phyloP scores from a whole-genome alignment of 2,888 invertebrate genomes.

The Schrankia costaestrigalis region DNA sequence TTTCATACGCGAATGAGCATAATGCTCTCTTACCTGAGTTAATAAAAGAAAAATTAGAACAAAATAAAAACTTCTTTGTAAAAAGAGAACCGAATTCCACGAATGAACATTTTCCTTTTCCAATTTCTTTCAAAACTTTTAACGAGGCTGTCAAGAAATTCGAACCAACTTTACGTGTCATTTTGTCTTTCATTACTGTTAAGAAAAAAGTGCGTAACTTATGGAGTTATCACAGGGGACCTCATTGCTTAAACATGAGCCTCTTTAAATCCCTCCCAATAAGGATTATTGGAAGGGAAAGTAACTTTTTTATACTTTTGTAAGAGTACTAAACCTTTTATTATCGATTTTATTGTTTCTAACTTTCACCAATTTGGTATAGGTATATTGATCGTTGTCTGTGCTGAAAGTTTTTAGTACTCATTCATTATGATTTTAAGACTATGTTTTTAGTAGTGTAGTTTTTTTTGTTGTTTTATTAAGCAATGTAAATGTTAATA shows the following conservation, averaged over 20 bases:
- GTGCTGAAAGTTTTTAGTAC: no score
- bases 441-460: no score
- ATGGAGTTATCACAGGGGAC: slow-evolving; percentile 10
- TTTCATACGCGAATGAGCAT: no score
- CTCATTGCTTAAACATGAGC: slow-evolving; percentile 18
- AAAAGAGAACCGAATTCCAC: slow-evolving; percentile 3
- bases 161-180: slow-evolving; percentile 6
- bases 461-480: no score
- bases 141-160: slow-evolving; percentile 14
- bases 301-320: slow-evolving; percentile 8
- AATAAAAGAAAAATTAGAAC: no score
- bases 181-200: slow-evolving; percentile 20
- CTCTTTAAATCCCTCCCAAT: slow-evolving; percentile 15
- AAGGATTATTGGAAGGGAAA: slow-evolving; percentile 13
- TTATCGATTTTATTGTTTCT: slow-evolving; percentile 31
- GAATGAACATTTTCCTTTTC: slow-evolving; percentile 1
- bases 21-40: no score
- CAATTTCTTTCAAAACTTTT: slow-evolving; percentile 15
- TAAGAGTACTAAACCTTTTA: slow-evolving; percentile 11
- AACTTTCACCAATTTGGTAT: slow-evolving; percentile 13
- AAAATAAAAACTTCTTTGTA: neutral
- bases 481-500: no score
- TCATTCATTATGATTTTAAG: no score
- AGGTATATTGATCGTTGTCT: neutral
- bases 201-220: slow-evolving; percentile 8